Evolutionary conservation across 2,113 vertebrate genomes (phyloP).

Genomic region (Herpetotheres cachinnans): DNA sequence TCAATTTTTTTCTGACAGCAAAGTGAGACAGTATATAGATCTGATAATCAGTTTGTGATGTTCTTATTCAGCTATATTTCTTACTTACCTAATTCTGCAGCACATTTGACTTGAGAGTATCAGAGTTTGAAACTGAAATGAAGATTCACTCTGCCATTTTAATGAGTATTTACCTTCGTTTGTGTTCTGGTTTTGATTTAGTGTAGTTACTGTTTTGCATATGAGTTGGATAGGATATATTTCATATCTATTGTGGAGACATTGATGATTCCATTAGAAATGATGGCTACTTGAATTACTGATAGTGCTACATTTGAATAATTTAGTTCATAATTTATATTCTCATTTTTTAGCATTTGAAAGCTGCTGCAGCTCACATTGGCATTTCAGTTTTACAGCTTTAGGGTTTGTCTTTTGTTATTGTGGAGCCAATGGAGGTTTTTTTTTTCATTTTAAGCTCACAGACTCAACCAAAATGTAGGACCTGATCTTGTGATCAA

Average conservation of each 20-base stretch:
- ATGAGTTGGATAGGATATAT: neutral
- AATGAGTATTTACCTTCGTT: neutral
- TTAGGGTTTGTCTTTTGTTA: conserved; percentile 2
- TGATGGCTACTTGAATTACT: neutral
- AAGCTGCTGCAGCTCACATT: neutral
- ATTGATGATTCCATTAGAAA: neutral
- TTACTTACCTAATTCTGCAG: neutral
- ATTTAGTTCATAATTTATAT: conserved; percentile 6
- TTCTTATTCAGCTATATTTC: neutral
- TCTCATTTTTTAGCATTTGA: conserved; percentile 11
- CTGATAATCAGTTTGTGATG: neutral
- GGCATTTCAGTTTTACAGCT: conserved; percentile 26
- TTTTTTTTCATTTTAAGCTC: conserved; percentile 17
- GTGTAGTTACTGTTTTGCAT: conserved; percentile 6
- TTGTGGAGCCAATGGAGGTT: neutral
- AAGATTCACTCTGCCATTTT: neutral
- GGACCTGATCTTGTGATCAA: neutral
- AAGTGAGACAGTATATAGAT: neutral
- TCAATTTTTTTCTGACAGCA: neutral
- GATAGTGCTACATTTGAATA: neutral
- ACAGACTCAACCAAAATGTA: neutral
- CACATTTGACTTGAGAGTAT: neutral
- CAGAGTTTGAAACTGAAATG: neutral
- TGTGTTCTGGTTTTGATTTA: conserved; percentile 26
- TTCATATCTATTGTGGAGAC: neutral